These are phyloP conservation scores for Drosophila baimaii DNA, from an alignment of 1,140 invertebrate genomes.

Conservation along the genomic window DNA sequence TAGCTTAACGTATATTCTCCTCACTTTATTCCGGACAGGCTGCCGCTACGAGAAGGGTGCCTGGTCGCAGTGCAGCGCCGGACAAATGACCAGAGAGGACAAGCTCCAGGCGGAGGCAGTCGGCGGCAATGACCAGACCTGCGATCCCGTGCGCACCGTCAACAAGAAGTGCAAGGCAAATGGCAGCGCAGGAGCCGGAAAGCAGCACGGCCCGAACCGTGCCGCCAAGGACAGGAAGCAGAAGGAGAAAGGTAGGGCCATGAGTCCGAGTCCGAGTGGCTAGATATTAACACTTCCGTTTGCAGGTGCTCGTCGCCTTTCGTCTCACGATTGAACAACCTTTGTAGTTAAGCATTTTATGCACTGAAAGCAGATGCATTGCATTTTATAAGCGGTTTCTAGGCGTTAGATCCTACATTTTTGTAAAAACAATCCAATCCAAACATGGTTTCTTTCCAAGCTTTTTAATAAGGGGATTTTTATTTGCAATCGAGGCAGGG, in stretches of 20 bases:
- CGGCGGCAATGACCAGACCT: constrained; percentile 74
- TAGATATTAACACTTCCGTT: neutral
- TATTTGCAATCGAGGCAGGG: constrained; percentile 19
- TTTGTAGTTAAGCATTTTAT: constrained; percentile 11
- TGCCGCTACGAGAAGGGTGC: constrained; percentile 92
- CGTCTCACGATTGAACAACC: constrained; percentile 29
- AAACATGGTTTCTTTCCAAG: constrained; percentile 10
- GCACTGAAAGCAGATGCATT: constrained; percentile 21
- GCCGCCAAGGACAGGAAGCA: constrained; percentile 76
- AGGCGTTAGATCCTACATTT: constrained; percentile 33
- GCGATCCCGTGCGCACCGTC: constrained; percentile 87
- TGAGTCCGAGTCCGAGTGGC: too few relatives aligned
- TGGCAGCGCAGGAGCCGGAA: constrained; percentile 28
- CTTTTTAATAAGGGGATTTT: constrained; percentile 40
- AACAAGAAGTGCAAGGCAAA: constrained; percentile 87
- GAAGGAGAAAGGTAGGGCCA: constrained; percentile 73
- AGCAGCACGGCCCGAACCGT: constrained; percentile 28
- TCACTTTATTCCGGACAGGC: constrained; percentile 59
- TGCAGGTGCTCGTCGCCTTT: constrained; percentile 49
- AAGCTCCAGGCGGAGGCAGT: constrained; percentile 88
- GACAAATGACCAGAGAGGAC: constrained; percentile 88
- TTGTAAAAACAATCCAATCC: constrained; percentile 50
- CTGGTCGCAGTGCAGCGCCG: constrained; percentile 91
- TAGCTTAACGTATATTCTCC: constrained; percentile 6
- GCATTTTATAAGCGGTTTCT: constrained; percentile 31